Base-by-base conservation (phyloP, 2,113 vertebrate species). In the Paratilapia polleni region DNA sequence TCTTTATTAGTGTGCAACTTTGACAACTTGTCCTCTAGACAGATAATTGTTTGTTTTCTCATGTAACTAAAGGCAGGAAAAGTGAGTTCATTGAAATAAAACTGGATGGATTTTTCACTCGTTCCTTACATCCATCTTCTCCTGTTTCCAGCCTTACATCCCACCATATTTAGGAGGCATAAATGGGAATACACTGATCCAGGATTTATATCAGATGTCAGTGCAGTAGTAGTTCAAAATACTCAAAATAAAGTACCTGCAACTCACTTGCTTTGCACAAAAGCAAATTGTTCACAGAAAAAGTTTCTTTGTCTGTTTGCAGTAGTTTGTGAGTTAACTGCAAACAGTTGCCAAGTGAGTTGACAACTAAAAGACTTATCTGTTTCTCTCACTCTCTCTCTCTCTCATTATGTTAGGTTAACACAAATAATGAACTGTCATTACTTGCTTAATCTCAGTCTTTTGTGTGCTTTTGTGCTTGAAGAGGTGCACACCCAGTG, bases 11-110 rank as follows among this genome's bases (percentile, higher is more conserved):
- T 14, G n/a, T 22, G 4, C 43, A 41, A 75, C 59, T 64, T 56
- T 70, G 59, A 59, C 34, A 57, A 26, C 4, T 38, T 81, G n/a
- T 81, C 36, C 80, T 87, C 12, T 2, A 14, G 26, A 63, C 57
- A 28, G 36, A 78, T 82, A 52, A 75, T 61, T 77, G 47, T 85
- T 89, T 49, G 73, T 64, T 84, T 63, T 62, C n/a, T 26, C 3
- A 1, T 60, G 2, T 34, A 43, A 7, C 63, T 73, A 8, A 77
- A 66, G 41, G 56, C 62, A 66, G 79, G 22, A 75, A 70, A 74
- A 77, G 24, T 49, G 57, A 49, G 52, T 80, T 81, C 10, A 86
- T 81, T 6, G 4, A 26, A 79, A 85, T 7, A 36, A 5, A 66
- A 47, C 28, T 22, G 13, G 59, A 3, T 11, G 4, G 60, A 81